Evolutionary conservation across 2,113 vertebrate species (phyloP), one percentile per base, ranked within the genome.

Genomic region (Pygoscelis antarcticus): DNA sequence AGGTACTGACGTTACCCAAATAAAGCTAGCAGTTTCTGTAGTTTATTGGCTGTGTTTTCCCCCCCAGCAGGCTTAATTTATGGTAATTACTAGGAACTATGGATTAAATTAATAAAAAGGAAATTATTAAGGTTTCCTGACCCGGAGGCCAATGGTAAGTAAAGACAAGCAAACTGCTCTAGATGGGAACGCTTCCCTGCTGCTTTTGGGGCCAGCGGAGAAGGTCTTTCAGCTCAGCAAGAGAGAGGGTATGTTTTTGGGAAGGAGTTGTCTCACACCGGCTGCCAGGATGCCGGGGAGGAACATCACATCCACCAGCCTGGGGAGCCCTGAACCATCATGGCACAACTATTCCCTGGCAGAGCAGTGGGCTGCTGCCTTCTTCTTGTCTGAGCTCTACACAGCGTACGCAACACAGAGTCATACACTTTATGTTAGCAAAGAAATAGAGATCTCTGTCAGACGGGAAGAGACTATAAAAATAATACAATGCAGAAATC

Each of bases 21-120:
- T 98, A 97, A 97, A 98, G 76, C 87, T 38, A 71, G 92, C 89
- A 46, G 94, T 95, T 96, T 58, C 95, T 94, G 46, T 21, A n/a
- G 16, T 97, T 98, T 98, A 98, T 97, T 95, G 95, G 96, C 91
- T 96, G 89, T 86, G 66, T n/a, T 94, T 96, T 95, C 25, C 76
- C 83, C 94, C 91, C 94, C 94, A 88, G 96, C 86, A 96, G 96
- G 87, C 79, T 97, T 95, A 96, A 97, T 97, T 97, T 92, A 96
- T 97, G 83, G 87, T 96, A 97, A 97, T 97, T 96, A 95, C 94
- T 95, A 96, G 94, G 92, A 96, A 96, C 96, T 76, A 79, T 93
- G 97, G 96, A 97, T 96, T 96, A 95, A 97, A 96, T 97, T 96
- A 96, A 96, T 93, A 95, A 96, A 94, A 96, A 96, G 96, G 90